These are phyloP conservation scores for Lethenteron reissneri DNA, from an alignment of 2,113 vertebrate genomes.

Conservation along the genomic window DNA sequence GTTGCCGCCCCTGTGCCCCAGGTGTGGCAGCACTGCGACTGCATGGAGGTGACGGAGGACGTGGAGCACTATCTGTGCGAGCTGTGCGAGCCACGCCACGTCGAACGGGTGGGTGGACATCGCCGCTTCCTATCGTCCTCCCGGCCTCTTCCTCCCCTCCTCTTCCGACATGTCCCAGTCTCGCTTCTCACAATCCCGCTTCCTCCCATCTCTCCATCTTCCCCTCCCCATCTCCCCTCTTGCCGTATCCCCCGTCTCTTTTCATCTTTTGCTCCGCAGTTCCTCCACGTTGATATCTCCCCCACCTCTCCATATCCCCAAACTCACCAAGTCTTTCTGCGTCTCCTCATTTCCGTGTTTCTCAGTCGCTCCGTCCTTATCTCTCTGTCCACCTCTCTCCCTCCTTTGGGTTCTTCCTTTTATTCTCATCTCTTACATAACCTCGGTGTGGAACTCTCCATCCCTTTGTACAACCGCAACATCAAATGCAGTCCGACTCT, in stretches of 20 bases:
- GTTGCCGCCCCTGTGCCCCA: slow-evolving; percentile 13
- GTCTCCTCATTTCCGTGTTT: slow-evolving; percentile 3
- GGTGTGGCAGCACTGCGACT: slow-evolving; percentile 99
- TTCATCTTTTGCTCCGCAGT: rapidly evolving
- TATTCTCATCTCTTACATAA: too few species aligned
- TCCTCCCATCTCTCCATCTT: too few species aligned
- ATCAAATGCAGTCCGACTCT: too few species aligned
- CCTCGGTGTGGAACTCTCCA: too few species aligned
- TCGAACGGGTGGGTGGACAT: slow-evolving; percentile 41
- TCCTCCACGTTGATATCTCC: neutral
- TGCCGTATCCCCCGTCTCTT: neutral
- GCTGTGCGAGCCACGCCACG: slow-evolving; percentile 60
- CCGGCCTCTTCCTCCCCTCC: neutral
- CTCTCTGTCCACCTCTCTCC: neutral
- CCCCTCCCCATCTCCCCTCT: too few species aligned
- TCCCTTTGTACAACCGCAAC: too few species aligned
- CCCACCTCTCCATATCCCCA: neutral
- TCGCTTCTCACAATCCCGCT: too few species aligned
- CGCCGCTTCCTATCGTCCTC: neutral
- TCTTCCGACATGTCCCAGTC: too few species aligned
- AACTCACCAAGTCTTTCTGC: slow-evolving; percentile 7
- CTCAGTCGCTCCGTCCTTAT: neutral
- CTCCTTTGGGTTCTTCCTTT: neutral
- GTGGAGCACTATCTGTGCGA: slow-evolving; percentile 94
- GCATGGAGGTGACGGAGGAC: slow-evolving; percentile 69